Base-by-base conservation (phyloP, 2,113 vertebrate genomes). In the Etia nguti region DNA sequence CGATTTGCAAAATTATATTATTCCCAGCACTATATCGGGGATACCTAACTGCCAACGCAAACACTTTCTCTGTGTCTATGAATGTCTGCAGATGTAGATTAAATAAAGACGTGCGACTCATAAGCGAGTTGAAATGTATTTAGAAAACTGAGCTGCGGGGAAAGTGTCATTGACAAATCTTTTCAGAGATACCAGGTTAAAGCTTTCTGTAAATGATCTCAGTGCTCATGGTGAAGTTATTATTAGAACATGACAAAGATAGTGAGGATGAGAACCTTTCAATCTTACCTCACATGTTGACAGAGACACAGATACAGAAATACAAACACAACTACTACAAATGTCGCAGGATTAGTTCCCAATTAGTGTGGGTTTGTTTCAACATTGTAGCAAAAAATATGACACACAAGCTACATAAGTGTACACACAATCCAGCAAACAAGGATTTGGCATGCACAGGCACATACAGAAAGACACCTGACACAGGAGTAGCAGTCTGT, bases 171-270 rank as follows among this genome's bases (percentile, higher is more conserved):
- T 22, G 62, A 41, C 20, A 13, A 41, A 41, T n/a, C 57, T 16
- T 86, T 85, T 87, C 38, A 54, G 62, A 5, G 15, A 8, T 5
- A 6, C 43, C 2, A 1, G 57, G 77, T 48, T 41, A 8, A 10
- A 62, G 20, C 26, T 57, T 43, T 12, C 52, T 84, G 88, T 20
- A 60, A 83, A 87, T n/a, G n/a, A 86, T 79, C 82, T 26, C 31
- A 57, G 89, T 82, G 86, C 55, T 65, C n/a, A 38, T 80, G 62
- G 89, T 88, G 83, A 88, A 81, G 87, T 87, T 95, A 95, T 92
- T 90, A 92, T 93, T 95, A 93, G 89, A 90, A 75, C 34, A 90
- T 80, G 84, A 91, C 92, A 93, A 88, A 88, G 86, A 91, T 73
- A 87, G 81, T 57, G 75, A 88, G 34, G 82, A 56, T 55, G 80